These are phyloP conservation scores for Drosophila melanogaster DNA, from an alignment of 1,140 invertebrate genomes.

Conservation along the genomic window Release_6_plus_ISO1_MT NT_037436.4:19979501-19980000, in stretches of 20 bases:
- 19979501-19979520: conserved; percentile 95
- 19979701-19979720: conserved; percentile 97
- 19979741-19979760: conserved; percentile 97
- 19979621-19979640: not conserved
- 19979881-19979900: not conserved
- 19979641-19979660: conserved; percentile 88
- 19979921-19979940: not conserved
- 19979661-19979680: conserved; percentile 96
- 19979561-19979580: conserved; percentile 95
- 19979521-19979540: conserved; percentile 94
- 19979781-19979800: conserved; percentile 17
- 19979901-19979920: conserved; percentile 2
- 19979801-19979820: conserved; percentile 8
- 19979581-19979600: conserved; percentile 86
- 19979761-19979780: conserved; percentile 77
- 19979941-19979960: not conserved
- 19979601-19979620: conserved; percentile 57
- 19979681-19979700: conserved; percentile 96
- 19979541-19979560: conserved; percentile 95
- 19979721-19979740: conserved; percentile 94
- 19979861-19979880: conserved; percentile 2
- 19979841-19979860: not conserved
- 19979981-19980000: too few species aligned
- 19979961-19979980: too few species aligned
- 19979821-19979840: not conserved